Evolutionary conservation across 2,113 vertebrate species (phyloP).

Genomic region (Psittacus erithacus): DNA sequence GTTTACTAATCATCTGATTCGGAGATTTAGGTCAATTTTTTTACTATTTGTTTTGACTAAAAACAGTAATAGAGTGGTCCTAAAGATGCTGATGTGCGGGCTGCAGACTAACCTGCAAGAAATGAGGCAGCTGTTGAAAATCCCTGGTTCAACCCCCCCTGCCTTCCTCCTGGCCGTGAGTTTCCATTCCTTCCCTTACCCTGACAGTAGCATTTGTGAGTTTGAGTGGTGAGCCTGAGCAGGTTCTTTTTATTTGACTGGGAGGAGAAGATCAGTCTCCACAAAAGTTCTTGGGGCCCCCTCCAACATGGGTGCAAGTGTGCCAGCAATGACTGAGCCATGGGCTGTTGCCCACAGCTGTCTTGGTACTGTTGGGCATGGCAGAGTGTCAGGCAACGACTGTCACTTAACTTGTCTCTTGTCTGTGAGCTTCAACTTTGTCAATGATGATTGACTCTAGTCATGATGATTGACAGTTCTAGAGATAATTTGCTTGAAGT

Average conservation of each 20-base stretch:
- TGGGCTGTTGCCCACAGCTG: neutral
- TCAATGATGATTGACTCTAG: neutral
- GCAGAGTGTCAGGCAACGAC: rapidly evolving
- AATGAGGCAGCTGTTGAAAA: neutral
- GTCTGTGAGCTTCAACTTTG: neutral
- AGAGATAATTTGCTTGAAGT: neutral
- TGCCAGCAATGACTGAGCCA: neutral
- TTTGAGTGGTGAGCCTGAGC: neutral
- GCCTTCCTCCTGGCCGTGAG: neutral
- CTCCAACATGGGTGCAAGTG: neutral
- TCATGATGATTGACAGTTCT: neutral
- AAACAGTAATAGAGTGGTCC: neutral
- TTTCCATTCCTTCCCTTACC: neutral
- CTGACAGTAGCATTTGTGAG: neutral
- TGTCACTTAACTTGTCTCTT: neutral
- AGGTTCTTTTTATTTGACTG: neutral
- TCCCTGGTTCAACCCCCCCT: neutral
- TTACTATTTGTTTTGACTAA: neutral
- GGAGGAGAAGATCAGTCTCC: neutral
- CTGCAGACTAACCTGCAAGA: neutral
- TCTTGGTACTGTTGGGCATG: neutral
- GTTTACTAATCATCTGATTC: neutral
- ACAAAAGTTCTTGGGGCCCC: neutral
- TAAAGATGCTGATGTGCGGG: neutral
- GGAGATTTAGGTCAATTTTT: neutral